These are phyloP conservation scores for Pyrrhia umbra DNA, from an alignment of 2,888 invertebrate genomes.

Conservation along the genomic window DNA sequence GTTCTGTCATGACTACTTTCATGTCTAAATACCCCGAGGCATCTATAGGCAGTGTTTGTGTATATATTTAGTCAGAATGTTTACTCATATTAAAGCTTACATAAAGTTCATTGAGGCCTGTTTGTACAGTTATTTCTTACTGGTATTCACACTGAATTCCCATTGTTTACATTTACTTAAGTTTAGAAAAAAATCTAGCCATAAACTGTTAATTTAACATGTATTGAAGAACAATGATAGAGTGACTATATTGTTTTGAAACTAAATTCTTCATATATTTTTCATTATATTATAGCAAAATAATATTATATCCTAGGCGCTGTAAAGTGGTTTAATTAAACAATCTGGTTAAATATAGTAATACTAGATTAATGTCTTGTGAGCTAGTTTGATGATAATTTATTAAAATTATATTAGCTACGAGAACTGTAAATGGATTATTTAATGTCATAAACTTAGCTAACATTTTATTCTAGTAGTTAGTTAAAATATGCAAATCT, in stretches of 20 bases:
- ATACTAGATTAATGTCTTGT: too few relatives aligned
- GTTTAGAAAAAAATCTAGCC: background rate
- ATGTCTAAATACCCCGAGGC: constrained; percentile 6
- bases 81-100: background rate
- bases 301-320: background rate
- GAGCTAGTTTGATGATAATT: background rate
- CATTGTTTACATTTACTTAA: constrained; percentile 13
- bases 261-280: background rate
- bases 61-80: background rate
- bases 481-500: too few relatives aligned
- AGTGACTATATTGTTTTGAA: background rate
- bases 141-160: background rate
- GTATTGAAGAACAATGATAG: background rate
- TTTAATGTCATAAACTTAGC: background rate
- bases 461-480: background rate
- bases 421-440: background rate
- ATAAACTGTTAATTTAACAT: background rate
- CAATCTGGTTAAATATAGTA: too few relatives aligned
- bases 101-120: background rate
- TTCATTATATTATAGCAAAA: background rate
- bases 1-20: background rate
- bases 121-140: constrained; percentile 28
- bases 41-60: background rate
- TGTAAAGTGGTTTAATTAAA: too few relatives aligned
- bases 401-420: background rate